Evolutionary conservation across 2,113 vertebrate genomes (phyloP).

Genomic region (Aix galericulata): DNA sequence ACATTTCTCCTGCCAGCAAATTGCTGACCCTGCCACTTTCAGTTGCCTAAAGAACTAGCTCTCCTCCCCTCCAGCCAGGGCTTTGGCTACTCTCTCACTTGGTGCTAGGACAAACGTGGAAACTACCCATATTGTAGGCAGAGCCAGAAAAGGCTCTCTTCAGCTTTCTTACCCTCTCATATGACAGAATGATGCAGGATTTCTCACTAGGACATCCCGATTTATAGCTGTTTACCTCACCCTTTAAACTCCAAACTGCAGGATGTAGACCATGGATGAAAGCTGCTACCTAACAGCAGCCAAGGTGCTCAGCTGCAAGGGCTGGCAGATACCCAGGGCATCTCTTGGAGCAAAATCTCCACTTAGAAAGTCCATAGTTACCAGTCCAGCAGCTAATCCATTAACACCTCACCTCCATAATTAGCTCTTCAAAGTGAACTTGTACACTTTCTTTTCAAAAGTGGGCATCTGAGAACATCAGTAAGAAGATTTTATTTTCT

Average conservation of each 20-base stretch:
- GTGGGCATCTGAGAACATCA: neutral
- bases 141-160: neutral
- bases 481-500: neutral
- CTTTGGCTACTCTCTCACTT: neutral
- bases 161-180: neutral
- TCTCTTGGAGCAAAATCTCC: neutral
- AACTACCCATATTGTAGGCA: neutral
- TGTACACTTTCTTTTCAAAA: neutral
- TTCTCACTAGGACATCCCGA: neutral
- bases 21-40: neutral
- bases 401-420: neutral
- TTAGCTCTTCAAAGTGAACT: neutral
- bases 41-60: neutral
- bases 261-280: neutral
- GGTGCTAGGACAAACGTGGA: neutral
- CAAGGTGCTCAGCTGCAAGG: neutral
- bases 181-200: neutral
- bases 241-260: neutral
- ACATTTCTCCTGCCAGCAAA: neutral
- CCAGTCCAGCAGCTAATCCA: neutral
- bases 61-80: neutral
- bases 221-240: constrained; percentile 40
- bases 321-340: neutral
- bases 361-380: neutral
- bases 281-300: neutral